phyloP scores from a whole-genome alignment of 2,888 invertebrate species.

The Dryobotodes eremita region DNA sequence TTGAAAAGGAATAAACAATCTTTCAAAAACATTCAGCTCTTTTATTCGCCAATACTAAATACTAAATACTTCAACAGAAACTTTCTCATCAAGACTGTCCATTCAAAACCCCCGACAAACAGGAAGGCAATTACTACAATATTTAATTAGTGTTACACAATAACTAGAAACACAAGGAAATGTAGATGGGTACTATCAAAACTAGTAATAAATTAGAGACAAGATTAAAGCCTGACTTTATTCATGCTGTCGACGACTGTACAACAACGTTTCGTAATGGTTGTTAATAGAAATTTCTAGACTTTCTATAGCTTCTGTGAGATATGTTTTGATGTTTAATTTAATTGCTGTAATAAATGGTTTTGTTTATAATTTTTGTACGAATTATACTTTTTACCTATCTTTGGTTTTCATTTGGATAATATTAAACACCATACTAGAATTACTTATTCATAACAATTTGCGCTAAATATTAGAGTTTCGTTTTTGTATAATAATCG shows the following conservation, averaged over 20 bases:
- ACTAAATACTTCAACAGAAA: background rate
- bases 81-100: slow-evolving; percentile 5
- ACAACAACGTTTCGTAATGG: slow-evolving; percentile 33
- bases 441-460: background rate
- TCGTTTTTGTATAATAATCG: background rate
- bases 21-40: too few relatives aligned
- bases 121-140: slow-evolving; percentile 58
- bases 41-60: too few relatives aligned
- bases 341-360: background rate
- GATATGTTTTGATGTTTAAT: background rate
- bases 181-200: slow-evolving; percentile 62
- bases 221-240: slow-evolving; percentile 47
- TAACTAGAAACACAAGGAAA: slow-evolving; percentile 62
- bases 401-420: background rate
- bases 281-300: slow-evolving; percentile 37
- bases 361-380: background rate
- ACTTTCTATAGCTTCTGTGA: slow-evolving; percentile 21
- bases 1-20: background rate
- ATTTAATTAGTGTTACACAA: slow-evolving; percentile 67
- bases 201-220: slow-evolving; percentile 55
- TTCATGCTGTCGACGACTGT: slow-evolving; percentile 27
- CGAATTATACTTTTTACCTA: too few relatives aligned
- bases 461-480: background rate
- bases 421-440: background rate
- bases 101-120: slow-evolving; percentile 10